Percentiles rank a stretch among this genome's conserved stretches.
phyloP scores from a whole-genome alignment of 2,888 invertebrate genomes.

The Philopedon plagiatum region DNA sequence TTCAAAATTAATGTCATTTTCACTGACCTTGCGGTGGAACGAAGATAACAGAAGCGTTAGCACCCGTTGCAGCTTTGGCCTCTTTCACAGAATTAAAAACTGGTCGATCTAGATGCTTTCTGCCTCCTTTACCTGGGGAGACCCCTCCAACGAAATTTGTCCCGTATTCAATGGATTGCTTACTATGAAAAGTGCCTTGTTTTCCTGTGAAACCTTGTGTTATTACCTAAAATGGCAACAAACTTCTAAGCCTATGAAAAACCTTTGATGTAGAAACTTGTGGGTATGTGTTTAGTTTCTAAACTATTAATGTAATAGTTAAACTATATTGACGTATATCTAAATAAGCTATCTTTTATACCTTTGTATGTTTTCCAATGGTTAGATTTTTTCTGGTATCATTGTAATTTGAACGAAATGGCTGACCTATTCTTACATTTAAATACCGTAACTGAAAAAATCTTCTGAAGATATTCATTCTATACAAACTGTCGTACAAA shows the following conservation, averaged over 20 bases:
- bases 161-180: conserved; percentile 85
- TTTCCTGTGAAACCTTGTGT: conserved; percentile 49
- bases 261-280: too few species aligned
- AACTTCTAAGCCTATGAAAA: not conserved
- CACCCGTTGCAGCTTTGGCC: conserved; percentile 78
- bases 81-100: conserved; percentile 74
- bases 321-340: too few species aligned
- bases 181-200: conserved; percentile 78
- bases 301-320: too few species aligned
- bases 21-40: conserved; percentile 77
- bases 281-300: too few species aligned
- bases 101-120: conserved; percentile 84
- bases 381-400: conserved; percentile 87
- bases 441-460: conserved; percentile 68
- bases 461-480: not conserved
- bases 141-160: conserved; percentile 87
- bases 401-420: conserved; percentile 72
- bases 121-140: conserved; percentile 86
- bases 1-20: conserved; percentile 64
- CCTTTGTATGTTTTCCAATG: conserved; percentile 88
- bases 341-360: not conserved
- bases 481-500: not conserved
- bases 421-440: conserved; percentile 61
- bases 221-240: conserved; percentile 27
- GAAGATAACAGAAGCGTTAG: conserved; percentile 83